A percentile compares a stretch with the other conserved stretches of the same genome.
phyloP scores from a whole-genome alignment of 2,113 vertebrate genomes.

The Nannospalax galili region DNA sequence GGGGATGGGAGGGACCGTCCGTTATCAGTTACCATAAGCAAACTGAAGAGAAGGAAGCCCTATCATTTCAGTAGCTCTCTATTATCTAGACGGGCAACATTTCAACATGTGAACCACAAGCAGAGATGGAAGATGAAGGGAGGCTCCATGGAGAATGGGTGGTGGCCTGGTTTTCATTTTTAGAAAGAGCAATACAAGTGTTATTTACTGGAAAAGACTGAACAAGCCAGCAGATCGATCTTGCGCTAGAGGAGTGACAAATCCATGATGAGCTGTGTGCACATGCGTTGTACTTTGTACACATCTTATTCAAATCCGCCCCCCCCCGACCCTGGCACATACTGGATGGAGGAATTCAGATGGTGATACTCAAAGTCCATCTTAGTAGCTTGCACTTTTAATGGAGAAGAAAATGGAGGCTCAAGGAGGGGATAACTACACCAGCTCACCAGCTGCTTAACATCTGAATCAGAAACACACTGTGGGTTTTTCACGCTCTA shows the following conservation, averaged over 20 bases:
- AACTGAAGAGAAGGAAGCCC: conserved; percentile 40
- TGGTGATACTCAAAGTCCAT: background rate
- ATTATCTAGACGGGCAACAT: conserved; percentile 4
- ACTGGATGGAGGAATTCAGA: background rate
- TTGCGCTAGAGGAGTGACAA: background rate
- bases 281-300: background rate
- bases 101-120: conserved; percentile 38
- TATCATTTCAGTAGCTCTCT: conserved; percentile 14
- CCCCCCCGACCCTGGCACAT: background rate
- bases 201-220: background rate
- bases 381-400: background rate
- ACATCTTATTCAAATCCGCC: conserved; percentile 10
- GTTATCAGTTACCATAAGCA: conserved; percentile 18
- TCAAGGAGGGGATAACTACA: background rate
- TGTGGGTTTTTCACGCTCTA: background rate
- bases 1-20: background rate
- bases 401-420: background rate
- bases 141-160: conserved; percentile 22
- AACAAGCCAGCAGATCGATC: background rate
- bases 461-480: background rate
- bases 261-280: background rate
- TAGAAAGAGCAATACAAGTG: background rate
- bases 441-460: background rate
- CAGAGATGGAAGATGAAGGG: conserved; percentile 27
- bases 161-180: conserved; percentile 35